phyloP scores from a whole-genome alignment of 2,888 invertebrate genomes.

The Uloborus plumipes region DNA sequence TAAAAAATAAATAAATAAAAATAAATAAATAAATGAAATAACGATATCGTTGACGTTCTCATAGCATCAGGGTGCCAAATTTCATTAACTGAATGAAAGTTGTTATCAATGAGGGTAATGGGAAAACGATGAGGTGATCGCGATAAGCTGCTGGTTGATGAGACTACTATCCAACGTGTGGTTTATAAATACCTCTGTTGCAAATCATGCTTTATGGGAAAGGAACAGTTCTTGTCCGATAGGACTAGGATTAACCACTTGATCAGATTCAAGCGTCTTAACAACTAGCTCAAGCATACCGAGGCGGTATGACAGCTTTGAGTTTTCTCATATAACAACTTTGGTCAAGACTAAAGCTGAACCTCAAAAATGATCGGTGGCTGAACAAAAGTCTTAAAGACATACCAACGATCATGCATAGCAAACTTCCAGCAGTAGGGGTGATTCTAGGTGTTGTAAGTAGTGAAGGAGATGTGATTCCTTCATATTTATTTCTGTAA shows the following conservation, averaged over 20 bases:
- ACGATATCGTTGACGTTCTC: not conserved
- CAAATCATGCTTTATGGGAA: not conserved
- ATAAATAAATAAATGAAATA: too few relatives aligned
- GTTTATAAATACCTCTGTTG: not conserved
- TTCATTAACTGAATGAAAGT: not conserved
- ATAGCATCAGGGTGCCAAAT: not conserved
- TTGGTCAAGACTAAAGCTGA: conserved; percentile 6
- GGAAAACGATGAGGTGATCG: too few relatives aligned
- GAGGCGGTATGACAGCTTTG: not conserved
- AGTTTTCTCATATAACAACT: not conserved
- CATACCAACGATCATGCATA: not conserved
- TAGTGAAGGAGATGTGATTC: not conserved
- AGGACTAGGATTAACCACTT: not conserved
- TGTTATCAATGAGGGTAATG: not conserved
- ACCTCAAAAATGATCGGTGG: not conserved
- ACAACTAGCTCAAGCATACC: not conserved
- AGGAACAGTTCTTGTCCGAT: not conserved
- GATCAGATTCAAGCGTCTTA: not conserved
- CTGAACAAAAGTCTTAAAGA: not conserved
- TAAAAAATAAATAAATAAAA: too few relatives aligned
- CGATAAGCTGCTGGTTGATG: not conserved
- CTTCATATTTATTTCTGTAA: not conserved
- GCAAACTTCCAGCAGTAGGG: not conserved
- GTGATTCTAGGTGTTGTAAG: not conserved
- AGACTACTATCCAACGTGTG: not conserved